phyloP scores from a whole-genome alignment of 2,888 invertebrate species.

The Lasioglossum leucozonium region DNA sequence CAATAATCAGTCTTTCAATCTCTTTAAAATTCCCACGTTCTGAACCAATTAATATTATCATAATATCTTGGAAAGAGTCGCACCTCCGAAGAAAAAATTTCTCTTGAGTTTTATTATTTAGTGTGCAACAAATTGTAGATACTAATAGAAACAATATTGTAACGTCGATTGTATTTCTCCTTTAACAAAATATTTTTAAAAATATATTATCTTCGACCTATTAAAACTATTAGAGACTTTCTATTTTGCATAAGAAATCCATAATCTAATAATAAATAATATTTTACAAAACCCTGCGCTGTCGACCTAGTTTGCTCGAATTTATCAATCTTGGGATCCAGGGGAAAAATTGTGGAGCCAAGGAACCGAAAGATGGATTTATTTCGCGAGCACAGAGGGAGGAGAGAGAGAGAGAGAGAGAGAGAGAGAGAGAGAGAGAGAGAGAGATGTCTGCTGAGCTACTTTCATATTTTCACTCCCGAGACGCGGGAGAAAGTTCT shows the following conservation, averaged over 20 bases:
- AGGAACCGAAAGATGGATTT: conserved; percentile 14
- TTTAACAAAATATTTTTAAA: no score
- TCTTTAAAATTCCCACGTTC: neutral
- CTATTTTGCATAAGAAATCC: no score
- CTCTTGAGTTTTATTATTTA: no score
- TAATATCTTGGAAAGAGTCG: neutral
- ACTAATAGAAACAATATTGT: no score
- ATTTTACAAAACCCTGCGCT: neutral
- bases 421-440: conserved; percentile 68
- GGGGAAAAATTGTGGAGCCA: neutral
- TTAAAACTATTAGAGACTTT: no score
- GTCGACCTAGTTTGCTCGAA: neutral
- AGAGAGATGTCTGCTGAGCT: conserved; percentile 78
- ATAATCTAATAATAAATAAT: neutral
- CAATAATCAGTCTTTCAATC: neutral
- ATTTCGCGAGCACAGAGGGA: conserved; percentile 1
- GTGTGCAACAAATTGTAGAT: no score
- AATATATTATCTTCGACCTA: no score
- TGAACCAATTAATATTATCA: neutral
- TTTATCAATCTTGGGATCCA: neutral
- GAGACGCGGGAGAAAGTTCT: conserved; percentile 82
- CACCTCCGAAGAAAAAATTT: neutral
- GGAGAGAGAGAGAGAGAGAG: conserved; percentile 72
- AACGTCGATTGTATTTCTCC: no score
- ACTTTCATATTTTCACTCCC: conserved; percentile 84